Evolutionary conservation across 2,888 invertebrate species (phyloP).

Genomic region (Zaprionus lineosus): DNA sequence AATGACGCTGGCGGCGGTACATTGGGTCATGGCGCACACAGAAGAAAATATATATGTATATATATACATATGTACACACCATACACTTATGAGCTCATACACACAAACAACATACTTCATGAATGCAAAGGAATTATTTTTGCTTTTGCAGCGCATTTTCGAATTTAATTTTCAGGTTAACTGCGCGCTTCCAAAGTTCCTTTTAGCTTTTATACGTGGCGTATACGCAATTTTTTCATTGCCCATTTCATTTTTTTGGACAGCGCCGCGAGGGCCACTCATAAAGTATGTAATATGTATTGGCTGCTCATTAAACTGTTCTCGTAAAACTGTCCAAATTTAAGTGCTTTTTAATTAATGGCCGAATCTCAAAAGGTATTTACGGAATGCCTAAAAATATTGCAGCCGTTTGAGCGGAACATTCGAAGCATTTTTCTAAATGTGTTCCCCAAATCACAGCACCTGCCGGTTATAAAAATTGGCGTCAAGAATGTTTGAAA

Average conservation of each 20-base stretch:
- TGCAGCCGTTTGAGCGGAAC: neutral
- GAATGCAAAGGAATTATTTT: conserved; percentile 68
- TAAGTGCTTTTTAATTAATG: conserved; percentile 49
- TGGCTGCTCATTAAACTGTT: neutral
- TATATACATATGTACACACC: conserved; percentile 10
- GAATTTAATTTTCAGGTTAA: conserved; percentile 72
- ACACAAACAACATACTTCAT: conserved; percentile 1
- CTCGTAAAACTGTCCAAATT: conserved; percentile 44
- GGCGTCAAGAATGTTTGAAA: neutral
- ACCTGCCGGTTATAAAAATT: no score
- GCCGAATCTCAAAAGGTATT: conserved; percentile 7
- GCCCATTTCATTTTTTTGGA: conserved; percentile 46
- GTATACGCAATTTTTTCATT: conserved; percentile 52
- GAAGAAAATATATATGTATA: conserved; percentile 3
- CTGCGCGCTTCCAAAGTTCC: conserved; percentile 44
- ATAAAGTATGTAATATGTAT: conserved; percentile 33
- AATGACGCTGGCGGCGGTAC: conserved; percentile 66
- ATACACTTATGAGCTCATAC: conserved; percentile 4
- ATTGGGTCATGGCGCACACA: conserved; percentile 27
- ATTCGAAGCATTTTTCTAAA: no score
- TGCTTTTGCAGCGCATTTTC: conserved; percentile 63
- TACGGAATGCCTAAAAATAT: conserved; percentile 21
- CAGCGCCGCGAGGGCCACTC: conserved; percentile 34
- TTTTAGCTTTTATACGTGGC: conserved; percentile 35
- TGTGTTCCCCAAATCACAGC: no score